These are phyloP conservation scores for Acanthosepion pharaonis DNA, from an alignment of 2,888 invertebrate species.

Conservation along the genomic window DNA sequence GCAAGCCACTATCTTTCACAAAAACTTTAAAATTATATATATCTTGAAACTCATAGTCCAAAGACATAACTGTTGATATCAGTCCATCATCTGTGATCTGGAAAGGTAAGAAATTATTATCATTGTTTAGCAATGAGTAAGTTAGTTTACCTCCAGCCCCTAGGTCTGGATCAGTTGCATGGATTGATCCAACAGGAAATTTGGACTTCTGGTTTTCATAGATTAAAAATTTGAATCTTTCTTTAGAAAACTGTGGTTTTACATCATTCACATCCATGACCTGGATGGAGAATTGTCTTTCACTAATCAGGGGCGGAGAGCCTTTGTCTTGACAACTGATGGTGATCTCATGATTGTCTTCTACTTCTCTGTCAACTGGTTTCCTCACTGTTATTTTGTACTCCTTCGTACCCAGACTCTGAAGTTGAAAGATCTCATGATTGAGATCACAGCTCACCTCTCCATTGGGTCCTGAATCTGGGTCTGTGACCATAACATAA, in stretches of 20 bases:
- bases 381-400: neutral
- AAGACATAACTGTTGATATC: constrained; percentile 33
- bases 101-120: constrained; percentile 33
- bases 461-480: neutral
- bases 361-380: neutral
- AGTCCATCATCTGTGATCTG: constrained; percentile 1
- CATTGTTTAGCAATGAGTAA: neutral
- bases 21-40: neutral
- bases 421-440: neutral
- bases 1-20: neutral
- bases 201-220: constrained; percentile 11
- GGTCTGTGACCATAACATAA: neutral
- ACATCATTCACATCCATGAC: neutral
- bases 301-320: neutral
- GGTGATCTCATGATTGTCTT: constrained; percentile 11
- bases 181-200: neutral
- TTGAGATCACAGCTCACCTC: neutral
- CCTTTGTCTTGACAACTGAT: constrained; percentile 33
- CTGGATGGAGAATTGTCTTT: neutral
- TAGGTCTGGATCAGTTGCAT: neutral
- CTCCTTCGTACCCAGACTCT: neutral
- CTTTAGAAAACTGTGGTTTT: neutral
- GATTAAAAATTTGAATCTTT: neutral
- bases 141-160: constrained; percentile 17
- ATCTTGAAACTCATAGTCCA: neutral